Percentiles rank a stretch among this genome's conserved stretches.
These are phyloP conservation scores for Heliconius cydno DNA, from an alignment of 2,888 invertebrate genomes.

Conservation along the genomic window DNA sequence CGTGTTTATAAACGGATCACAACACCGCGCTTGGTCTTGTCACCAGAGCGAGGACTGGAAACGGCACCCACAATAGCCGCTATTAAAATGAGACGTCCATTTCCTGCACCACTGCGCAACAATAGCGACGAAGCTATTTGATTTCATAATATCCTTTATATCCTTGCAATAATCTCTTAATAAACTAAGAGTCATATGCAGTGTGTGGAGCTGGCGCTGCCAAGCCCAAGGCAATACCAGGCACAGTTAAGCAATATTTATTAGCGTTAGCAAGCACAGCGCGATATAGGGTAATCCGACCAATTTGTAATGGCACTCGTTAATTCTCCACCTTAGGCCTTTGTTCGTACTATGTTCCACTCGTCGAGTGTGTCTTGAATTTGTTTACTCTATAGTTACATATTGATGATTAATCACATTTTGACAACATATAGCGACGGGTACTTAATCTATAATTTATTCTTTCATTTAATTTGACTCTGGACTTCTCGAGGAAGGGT, in stretches of 20 bases:
- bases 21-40: no score
- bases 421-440: no score
- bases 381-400: background rate
- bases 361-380: background rate
- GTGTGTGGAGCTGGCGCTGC: conserved; percentile 28
- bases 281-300: conserved; percentile 49
- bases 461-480: no score
- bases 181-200: conserved; percentile 35
- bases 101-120: background rate
- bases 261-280: conserved; percentile 43
- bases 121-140: background rate
- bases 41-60: no score
- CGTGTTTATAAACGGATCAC: no score
- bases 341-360: conserved; percentile 13
- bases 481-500: no score
- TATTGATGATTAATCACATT: no score
- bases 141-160: conserved; percentile 23
- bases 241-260: conserved; percentile 48
- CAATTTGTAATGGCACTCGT: conserved; percentile 49
- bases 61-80: background rate
- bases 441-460: no score
- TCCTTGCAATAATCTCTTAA: conserved; percentile 28
- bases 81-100: background rate
- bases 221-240: conserved; percentile 41
- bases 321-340: conserved; percentile 46